Conservation (phyloP, 2,888 invertebrate genomes). For the Campoplex capitator region DNA sequence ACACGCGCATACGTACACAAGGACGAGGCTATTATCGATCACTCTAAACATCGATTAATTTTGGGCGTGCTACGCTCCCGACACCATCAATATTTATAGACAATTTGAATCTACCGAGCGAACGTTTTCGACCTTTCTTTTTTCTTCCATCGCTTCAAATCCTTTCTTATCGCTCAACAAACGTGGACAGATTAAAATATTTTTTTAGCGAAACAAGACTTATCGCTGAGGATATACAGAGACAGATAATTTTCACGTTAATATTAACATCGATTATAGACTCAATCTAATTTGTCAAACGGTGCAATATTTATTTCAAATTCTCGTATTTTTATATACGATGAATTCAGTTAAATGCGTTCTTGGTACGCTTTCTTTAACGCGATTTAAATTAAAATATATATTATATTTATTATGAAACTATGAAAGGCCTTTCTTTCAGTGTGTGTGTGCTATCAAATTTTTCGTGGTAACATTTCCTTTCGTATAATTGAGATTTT, state of each 20-base stretch:
- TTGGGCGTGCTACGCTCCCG: constrained; percentile 30
- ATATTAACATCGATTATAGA: constrained; percentile 17
- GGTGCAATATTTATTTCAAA: constrained; percentile 32
- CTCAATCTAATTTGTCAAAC: constrained; percentile 15
- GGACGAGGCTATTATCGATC: constrained; percentile 31
- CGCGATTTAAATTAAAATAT: constrained; percentile 47
- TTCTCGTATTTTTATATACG: constrained; percentile 55
- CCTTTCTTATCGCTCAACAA: constrained; percentile 34
- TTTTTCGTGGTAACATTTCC: background rate
- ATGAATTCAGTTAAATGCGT: constrained; percentile 65
- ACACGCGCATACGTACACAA: constrained; percentile 38
- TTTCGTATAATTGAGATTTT: background rate
- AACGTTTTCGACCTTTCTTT: background rate
- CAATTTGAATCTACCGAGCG: constrained; percentile 53
- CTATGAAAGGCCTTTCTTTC: constrained; percentile 52
- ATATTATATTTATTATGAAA: background rate
- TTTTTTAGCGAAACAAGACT: background rate
- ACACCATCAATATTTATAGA: constrained; percentile 37
- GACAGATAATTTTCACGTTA: constrained; percentile 5
- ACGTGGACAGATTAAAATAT: constrained; percentile 30
- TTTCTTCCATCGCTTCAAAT: background rate
- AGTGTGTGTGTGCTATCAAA: constrained; percentile 7
- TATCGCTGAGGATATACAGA: background rate
- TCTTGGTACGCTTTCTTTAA: constrained; percentile 61
- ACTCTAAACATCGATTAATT: constrained; percentile 34